These are phyloP conservation scores for Lanistes nyassanus DNA, from an alignment of 1,140 invertebrate genomes.

Conservation along the genomic window DNA sequence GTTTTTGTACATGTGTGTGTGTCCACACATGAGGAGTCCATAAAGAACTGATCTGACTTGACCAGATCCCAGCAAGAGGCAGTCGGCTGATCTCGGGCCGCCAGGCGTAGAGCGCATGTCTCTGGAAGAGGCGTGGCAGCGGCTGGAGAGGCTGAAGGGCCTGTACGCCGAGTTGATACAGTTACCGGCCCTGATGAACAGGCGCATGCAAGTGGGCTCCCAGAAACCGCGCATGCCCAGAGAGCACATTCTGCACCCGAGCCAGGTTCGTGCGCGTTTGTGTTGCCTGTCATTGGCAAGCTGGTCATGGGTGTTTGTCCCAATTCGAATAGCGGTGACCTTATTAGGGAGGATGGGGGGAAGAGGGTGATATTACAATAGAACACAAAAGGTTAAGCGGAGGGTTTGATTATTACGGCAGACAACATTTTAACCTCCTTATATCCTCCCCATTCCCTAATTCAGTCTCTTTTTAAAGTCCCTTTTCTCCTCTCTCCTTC, in stretches of 20 bases:
- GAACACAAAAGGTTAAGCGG: background rate
- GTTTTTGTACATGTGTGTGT: no score
- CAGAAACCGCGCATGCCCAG: conserved; percentile 25
- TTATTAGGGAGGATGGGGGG: background rate
- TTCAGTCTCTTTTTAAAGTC: background rate
- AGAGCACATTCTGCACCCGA: background rate
- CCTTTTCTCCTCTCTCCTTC: background rate
- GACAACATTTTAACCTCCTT: background rate
- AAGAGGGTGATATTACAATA: background rate
- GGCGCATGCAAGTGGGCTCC: conserved; percentile 31
- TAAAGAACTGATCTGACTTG: background rate
- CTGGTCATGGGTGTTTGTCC: no score
- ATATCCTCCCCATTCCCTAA: background rate
- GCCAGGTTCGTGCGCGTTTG: background rate
- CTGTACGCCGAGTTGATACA: conserved; percentile 31
- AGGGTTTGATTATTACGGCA: background rate
- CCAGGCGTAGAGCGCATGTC: conserved; percentile 2
- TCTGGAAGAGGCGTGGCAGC: conserved; percentile 7
- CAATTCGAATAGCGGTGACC: background rate
- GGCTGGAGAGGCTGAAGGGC: conserved; percentile 23
- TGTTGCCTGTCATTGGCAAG: background rate
- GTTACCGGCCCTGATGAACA: conserved; percentile 30
- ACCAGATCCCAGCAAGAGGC: background rate
- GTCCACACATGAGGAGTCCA: background rate
- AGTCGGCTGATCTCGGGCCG: no score